Base-by-base conservation (phyloP, 2,797 vertebrate species). In the Masticophis lateralis region DNA sequence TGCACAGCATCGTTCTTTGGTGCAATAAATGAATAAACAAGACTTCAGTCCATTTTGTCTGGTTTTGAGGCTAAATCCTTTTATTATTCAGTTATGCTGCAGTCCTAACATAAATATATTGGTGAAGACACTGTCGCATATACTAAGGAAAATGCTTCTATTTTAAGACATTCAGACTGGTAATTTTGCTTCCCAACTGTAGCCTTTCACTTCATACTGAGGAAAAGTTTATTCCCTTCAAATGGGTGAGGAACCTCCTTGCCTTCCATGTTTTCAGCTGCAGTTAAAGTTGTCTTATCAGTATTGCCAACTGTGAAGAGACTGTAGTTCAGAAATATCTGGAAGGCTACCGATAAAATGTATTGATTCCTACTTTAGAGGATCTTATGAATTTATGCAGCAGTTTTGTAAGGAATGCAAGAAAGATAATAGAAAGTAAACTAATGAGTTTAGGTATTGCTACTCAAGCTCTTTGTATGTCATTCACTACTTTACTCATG, bases 1-100 rank as follows among this genome's bases (percentile, higher is more conserved):
- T 97, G 94, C 95, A 98, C 96, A 9, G 97, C 96, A 0, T 97
- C 97, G 92, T 98, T 95, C 98, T 98, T 93, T 14, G 18, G 5
- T 57, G 32, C 1, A 86, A 37, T n/a, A 91, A 66, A 37, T 4
- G 5, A 63, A 11, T 55, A 91, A 91, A 51, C 90, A 86, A 53
- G 18, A 2, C 22, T 55, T 86, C 69, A 47, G 5, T 83, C 16
- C 12, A 22, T 7, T 56, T 56, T 93, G 16, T 10, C 28, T 57
- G 56, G 16, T 69, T 56, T n/a, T 69, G n/a, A 18, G 32, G 56
- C 25, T 20, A 89, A 12, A 56, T 2, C 5, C 7, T 61, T 87
- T 69, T 51, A 27, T 87, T 37, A 2, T 56, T 14, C 25, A 83
- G 51, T 57, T 63, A 32, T 53, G 43, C 43, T 86, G 56, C 13